Conservation (phyloP, 2,888 invertebrate species). For the Abrostola triplasia region DNA sequence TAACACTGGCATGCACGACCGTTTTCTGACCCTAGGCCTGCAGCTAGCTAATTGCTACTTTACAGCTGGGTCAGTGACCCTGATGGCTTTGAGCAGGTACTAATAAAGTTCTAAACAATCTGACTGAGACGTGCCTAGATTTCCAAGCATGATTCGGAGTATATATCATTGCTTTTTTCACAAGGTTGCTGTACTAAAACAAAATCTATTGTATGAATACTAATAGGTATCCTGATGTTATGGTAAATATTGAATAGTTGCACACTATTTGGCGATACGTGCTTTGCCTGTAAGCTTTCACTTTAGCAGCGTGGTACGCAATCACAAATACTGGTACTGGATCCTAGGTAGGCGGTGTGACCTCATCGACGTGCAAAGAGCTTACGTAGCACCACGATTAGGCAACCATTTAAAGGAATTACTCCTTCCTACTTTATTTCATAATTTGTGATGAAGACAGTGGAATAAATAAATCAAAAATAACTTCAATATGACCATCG, state of each 20-base stretch:
- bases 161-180: constrained; percentile 12
- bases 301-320: constrained; percentile 30
- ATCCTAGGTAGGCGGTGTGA: background rate
- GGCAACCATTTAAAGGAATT: background rate
- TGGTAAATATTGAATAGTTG: constrained; percentile 28
- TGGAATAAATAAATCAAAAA: too few species aligned
- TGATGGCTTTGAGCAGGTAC: constrained; percentile 16
- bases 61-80: constrained; percentile 24
- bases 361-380: background rate
- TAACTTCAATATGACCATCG: too few species aligned
- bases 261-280: constrained; percentile 19
- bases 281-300: constrained; percentile 47
- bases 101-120: constrained; percentile 30
- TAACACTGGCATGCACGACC: constrained; percentile 12
- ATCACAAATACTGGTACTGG: constrained; percentile 5
- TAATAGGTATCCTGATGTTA: constrained; percentile 27
- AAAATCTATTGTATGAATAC: constrained; percentile 29
- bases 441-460: background rate
- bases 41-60: background rate
- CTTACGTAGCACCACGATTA: background rate
- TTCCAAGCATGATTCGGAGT: constrained; percentile 9
- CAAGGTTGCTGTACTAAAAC: background rate
- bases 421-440: background rate
- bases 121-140: constrained; percentile 37
- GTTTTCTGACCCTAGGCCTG: constrained; percentile 3